Evolutionary conservation across 2,888 invertebrate species (phyloP).

Genomic region (Saturnia japonica): DNA sequence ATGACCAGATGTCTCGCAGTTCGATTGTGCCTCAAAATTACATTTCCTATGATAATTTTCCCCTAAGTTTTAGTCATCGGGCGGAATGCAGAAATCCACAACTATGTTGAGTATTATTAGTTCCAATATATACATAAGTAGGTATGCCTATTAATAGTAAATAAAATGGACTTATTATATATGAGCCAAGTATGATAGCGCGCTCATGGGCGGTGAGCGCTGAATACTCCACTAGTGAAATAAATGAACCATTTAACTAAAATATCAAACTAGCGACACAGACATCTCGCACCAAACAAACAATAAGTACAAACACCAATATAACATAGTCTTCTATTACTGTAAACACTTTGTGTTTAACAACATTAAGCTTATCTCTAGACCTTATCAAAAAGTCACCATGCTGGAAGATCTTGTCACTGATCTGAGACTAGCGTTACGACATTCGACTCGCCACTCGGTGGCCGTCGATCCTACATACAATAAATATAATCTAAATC

Average conservation of each 20-base stretch:
- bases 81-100: slow-evolving; percentile 83
- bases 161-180: slow-evolving; percentile 65
- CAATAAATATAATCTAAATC: slow-evolving; percentile 6
- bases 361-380: slow-evolving; percentile 46
- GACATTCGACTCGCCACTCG: slow-evolving; percentile 47
- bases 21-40: slow-evolving; percentile 59
- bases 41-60: slow-evolving; percentile 69
- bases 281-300: slow-evolving; percentile 58
- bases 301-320: slow-evolving; percentile 68
- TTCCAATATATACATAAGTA: slow-evolving; percentile 80
- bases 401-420: slow-evolving; percentile 66
- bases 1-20: slow-evolving; percentile 54
- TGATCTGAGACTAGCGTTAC: slow-evolving; percentile 60
- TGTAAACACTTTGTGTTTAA: slow-evolving; percentile 71
- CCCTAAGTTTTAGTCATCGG: slow-evolving; percentile 81
- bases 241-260: slow-evolving; percentile 58
- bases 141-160: slow-evolving; percentile 71
- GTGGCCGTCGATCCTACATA: slow-evolving; percentile 41
- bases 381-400: slow-evolving; percentile 56
- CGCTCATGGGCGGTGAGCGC: slow-evolving; percentile 49
- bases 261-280: slow-evolving; percentile 72
- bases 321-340: slow-evolving; percentile 48
- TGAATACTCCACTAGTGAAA: slow-evolving; percentile 57
- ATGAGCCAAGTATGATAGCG: slow-evolving; percentile 62
- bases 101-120: slow-evolving; percentile 80